Conservation (phyloP, 1,140 invertebrate genomes). For the Lysiphlebus fabarum region DNA sequence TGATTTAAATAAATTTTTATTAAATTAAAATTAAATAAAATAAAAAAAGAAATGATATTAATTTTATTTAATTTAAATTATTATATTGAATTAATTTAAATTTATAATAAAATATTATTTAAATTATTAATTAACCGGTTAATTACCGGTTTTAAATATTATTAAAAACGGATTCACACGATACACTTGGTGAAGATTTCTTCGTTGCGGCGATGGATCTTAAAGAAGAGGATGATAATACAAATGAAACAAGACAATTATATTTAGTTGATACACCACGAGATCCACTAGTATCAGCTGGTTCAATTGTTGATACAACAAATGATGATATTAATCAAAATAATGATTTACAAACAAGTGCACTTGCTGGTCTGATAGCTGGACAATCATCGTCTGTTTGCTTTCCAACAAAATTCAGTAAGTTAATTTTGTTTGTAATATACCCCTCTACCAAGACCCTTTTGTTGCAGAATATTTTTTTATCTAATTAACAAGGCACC, state of each 20-base stretch:
- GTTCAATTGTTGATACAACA: conserved; percentile 36
- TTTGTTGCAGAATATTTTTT: conserved; percentile 21
- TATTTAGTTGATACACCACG: conserved; percentile 46
- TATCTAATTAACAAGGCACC: conserved; percentile 48
- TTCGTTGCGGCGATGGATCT: conserved; percentile 40
- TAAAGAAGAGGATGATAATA: conserved; percentile 47
- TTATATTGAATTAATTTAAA: not conserved
- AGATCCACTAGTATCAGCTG: conserved; percentile 46
- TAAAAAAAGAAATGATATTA: conserved; percentile 3
- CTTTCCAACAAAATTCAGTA: conserved; percentile 54
- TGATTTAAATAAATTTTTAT: not conserved
- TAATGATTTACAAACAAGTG: conserved; percentile 45
- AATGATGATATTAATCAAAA: conserved; percentile 42
- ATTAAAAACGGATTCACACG: conserved; percentile 17
- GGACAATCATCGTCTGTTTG: conserved; percentile 51
- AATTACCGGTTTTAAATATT: conserved; percentile 1
- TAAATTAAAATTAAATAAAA: not conserved
- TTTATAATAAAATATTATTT: not conserved
- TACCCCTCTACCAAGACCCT: not conserved
- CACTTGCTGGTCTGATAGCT: conserved; percentile 48
- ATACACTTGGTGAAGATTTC: conserved; percentile 21
- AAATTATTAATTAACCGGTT: not conserved
- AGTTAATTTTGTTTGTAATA: conserved; percentile 32
- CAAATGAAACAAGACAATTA: conserved; percentile 39
- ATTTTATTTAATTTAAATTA: not conserved